phyloP scores from a whole-genome alignment of 35 echinoderm and acorn worm genomes.

The Ophioderma brevispina region DNA sequence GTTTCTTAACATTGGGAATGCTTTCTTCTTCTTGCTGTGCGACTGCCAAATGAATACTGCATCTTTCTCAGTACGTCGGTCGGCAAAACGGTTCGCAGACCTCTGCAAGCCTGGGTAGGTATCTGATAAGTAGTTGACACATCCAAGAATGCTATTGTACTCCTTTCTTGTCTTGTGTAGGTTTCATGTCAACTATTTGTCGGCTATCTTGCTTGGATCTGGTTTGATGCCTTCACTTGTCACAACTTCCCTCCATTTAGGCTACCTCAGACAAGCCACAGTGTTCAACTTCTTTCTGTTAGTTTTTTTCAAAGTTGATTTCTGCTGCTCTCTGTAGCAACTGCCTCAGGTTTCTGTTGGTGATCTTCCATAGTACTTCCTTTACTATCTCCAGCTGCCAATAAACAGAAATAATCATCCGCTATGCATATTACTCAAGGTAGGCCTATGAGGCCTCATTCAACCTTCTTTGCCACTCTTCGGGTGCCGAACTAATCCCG shows the following conservation, averaged over 20 bases:
- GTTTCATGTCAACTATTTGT: conserved; percentile 37
- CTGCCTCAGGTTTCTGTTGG: conserved; percentile 33
- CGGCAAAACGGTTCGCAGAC: conserved; percentile 45
- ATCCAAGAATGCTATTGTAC: conserved; percentile 58
- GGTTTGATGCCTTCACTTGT: conserved; percentile 19
- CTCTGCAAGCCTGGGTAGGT: conserved; percentile 58
- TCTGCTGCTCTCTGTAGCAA: conserved; percentile 47
- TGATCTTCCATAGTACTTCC: conserved; percentile 34
- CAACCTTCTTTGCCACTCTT: conserved; percentile 58
- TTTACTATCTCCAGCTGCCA: conserved; percentile 34
- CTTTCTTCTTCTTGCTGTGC: conserved; percentile 21
- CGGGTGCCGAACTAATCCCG: conserved; percentile 45
- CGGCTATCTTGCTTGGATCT: conserved; percentile 45
- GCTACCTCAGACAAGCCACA: conserved; percentile 54
- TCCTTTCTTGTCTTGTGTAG: conserved; percentile 36
- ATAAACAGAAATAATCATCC: conserved; percentile 54
- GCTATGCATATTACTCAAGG: conserved; percentile 20
- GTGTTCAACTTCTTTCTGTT: conserved; percentile 51
- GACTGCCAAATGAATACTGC: conserved; percentile 9
- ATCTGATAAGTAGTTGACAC: conserved; percentile 57
- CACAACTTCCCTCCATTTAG: conserved; percentile 59
- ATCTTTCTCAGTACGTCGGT: conserved; percentile 47
- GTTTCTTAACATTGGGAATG: conserved; percentile 14
- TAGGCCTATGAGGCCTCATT: conserved; percentile 45
- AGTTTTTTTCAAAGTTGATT: conserved; percentile 58